Evolutionary conservation across 1,140 invertebrate species (phyloP), one percentile per base, ranked within the genome.

Genomic region (Drosophila watanabei): DNA sequence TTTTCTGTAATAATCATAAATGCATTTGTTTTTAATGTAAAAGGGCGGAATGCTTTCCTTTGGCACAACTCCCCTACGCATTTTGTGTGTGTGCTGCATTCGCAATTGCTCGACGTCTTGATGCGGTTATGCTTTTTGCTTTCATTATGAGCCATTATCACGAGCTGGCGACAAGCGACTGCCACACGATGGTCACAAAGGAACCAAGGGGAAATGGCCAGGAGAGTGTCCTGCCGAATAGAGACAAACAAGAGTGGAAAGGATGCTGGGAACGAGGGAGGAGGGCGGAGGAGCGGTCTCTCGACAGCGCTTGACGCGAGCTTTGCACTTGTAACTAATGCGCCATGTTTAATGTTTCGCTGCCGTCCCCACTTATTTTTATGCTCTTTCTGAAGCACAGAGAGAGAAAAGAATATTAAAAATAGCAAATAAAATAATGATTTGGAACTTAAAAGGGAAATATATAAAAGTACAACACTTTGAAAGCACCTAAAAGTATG

Each of bases 101-200:
- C 13, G 39, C 52, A 80, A 78, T 80, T 61, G 75, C 45, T 18
- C 35, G 68, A 59, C 68, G 76, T 84, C 84, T 84, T 84, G 49
- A 59, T 89, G 84, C 73, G 84, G 84, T 79, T 78, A 69, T 72
- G 70, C 70, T 72, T 68, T 69, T 70, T 84, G 72, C 87, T 85
- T 89, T 89, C 85, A 89, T 89, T 90, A 90, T 89, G 85, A 85
- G 66, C 86, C 85, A 89, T 89, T 89, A 90, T 85, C 85, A 85
- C 86, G 81, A 90, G 85, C 86, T 89, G 85, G 86, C 86, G 81
- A 89, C 85, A 88, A 89, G 81, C 65, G 62, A 79, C 68, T 78
- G 58, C 45, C 77, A 49, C 54, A 43, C 54, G 68, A 60, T 73
- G 58, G 54, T 13, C 37, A 68, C 62, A 68, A 49, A 52, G 48